Conservation (phyloP, 2,113 vertebrate genomes). For the Brevimyrus niger region DNA sequence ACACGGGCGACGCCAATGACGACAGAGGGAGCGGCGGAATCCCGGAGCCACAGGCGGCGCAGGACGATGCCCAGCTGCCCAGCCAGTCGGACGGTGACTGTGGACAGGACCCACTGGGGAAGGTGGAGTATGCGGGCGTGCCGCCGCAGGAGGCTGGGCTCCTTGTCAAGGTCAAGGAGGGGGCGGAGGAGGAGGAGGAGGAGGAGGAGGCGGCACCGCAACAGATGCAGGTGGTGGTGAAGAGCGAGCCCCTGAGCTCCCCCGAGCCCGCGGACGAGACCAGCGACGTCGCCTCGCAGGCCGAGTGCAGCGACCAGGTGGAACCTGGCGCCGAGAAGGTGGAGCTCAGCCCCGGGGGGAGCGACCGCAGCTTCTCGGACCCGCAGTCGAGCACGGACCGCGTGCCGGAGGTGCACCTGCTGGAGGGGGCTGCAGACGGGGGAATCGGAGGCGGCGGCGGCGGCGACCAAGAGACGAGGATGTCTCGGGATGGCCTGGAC, state of each 20-base stretch:
- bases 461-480: not conserved
- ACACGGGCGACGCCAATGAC: constrained; percentile 45
- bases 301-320: constrained; percentile 80
- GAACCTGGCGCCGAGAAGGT: constrained; percentile 88
- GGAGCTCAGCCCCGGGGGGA: constrained; percentile 89
- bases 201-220: constrained; percentile 43
- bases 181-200: constrained; percentile 58
- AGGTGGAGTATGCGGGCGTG: constrained; percentile 53
- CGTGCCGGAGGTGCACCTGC: constrained; percentile 71
- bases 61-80: constrained; percentile 91
- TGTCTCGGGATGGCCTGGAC: constrained; percentile 56
- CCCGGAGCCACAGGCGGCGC: constrained; percentile 49
- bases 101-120: constrained; percentile 40
- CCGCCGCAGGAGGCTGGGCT: constrained; percentile 58
- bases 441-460: constrained; percentile 31
- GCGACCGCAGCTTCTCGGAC: constrained; percentile 85
- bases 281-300: constrained; percentile 83
- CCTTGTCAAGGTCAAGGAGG: constrained; percentile 49
- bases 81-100: constrained; percentile 85
- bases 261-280: constrained; percentile 84
- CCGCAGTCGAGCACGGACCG: constrained; percentile 78
- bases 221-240: constrained; percentile 79
- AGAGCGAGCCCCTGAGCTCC: constrained; percentile 85
- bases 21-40: constrained; percentile 52
- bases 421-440: constrained; percentile 66